Evolutionary conservation across 2,797 vertebrate species (phyloP), one percentile per base, ranked within the genome.

Genomic region (Rhodeus uyekii): DNA sequence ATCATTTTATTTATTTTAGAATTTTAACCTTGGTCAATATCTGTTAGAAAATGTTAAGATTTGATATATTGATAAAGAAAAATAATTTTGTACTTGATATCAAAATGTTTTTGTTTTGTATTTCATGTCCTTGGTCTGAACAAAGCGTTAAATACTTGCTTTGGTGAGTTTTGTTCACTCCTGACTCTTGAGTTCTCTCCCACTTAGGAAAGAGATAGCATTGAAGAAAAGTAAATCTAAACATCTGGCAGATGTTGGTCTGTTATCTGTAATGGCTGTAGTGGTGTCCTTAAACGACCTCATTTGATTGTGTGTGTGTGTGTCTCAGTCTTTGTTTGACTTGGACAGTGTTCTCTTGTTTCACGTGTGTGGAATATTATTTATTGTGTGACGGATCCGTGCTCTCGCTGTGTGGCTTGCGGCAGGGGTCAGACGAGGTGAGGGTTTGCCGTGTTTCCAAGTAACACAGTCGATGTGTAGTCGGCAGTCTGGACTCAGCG

Each of bases 231-330:
- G 39, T 36, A 13, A 12, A 72, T 50, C 55, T 38, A 67, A 82
- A 82, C 71, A 50, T 74, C 71, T 74, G 80, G 71, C 80, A 64
- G 80, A 50, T 64, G 80, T 81, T 74, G 4, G 7, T 34, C 42
- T 34, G 27, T 73, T 50, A 46, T 39, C 58, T 29, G 18, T 32
- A 24, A 53, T 18, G 18, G n/a, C 34, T 18, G 34, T 76, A 69
- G n/a, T 55, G 38, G 72, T 81, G 83, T 80, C 83, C 83, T 84
- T 24, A 80, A 76, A 76, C 8, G 42, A 74, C 83, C 83, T 69
- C 2, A 4, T 4, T 29, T 18, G 34, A 34, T 22, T 32, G 27
- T 76, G 13, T 64, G 34, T 36, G 44, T 18, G 46, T 48, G 46
- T 48, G 16, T 48, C 14, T 73, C 24, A 8, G 58, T 46, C 44